Evolutionary conservation across 2,888 invertebrate genomes (phyloP).

Genomic region (Andrena praecox): DNA sequence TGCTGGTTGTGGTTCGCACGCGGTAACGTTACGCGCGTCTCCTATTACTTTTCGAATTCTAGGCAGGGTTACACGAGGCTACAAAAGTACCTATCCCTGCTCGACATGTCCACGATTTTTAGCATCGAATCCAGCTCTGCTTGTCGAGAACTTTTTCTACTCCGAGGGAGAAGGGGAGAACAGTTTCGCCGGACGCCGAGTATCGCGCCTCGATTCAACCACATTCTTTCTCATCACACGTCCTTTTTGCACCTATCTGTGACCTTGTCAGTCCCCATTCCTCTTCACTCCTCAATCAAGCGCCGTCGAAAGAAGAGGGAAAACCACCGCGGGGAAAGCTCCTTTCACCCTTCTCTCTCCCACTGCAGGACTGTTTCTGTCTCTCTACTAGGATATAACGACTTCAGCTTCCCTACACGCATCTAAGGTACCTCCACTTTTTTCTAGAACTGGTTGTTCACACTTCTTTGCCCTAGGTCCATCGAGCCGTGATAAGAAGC

Average conservation of each 20-base stretch:
- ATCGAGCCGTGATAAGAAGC: no score
- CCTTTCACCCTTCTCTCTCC: no score
- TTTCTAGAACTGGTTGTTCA: no score
- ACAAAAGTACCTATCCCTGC: conserved; percentile 48
- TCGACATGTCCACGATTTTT: conserved; percentile 17
- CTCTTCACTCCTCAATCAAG: no score
- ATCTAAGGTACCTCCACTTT: no score
- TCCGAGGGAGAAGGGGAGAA: neutral
- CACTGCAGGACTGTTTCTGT: no score
- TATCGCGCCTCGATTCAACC: conserved; percentile 1
- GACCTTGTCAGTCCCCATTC: no score
- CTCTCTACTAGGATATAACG: no score
- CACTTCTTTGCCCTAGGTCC: no score
- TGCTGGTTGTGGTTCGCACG: conserved; percentile 75
- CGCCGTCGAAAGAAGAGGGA: neutral
- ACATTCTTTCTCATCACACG: no score
- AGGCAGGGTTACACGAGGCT: conserved; percentile 72
- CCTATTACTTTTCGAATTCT: conserved; percentile 75
- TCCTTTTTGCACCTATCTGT: no score
- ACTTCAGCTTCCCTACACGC: no score
- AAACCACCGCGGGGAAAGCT: neutral
- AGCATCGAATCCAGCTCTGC: conserved; percentile 5
- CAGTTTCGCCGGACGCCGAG: conserved; percentile 11
- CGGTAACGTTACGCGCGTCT: conserved; percentile 77
- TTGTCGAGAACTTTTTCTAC: conserved; percentile 7